phyloP scores from a whole-genome alignment of 2,888 invertebrate genomes.

The Osmoderma eremita region DNA sequence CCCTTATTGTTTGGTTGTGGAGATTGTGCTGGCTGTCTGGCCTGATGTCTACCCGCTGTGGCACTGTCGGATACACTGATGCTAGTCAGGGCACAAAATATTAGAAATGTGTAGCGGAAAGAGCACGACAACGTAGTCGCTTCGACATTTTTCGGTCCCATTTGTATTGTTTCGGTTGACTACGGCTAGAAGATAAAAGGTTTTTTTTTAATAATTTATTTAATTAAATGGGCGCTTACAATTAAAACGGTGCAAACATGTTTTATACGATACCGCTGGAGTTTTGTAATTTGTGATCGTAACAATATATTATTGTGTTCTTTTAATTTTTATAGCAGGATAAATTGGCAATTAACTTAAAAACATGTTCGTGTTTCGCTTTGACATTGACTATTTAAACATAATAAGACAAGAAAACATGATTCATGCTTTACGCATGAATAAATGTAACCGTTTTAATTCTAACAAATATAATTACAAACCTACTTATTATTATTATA shows the following conservation, averaged over 20 bases:
- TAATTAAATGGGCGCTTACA: neutral
- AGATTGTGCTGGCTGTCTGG: slow-evolving; percentile 3
- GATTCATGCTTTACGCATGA: no score
- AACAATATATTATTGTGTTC: no score
- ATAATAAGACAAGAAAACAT: no score
- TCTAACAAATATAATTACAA: no score
- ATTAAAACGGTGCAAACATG: neutral
- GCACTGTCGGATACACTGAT: slow-evolving; percentile 30
- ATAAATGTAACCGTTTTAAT: no score
- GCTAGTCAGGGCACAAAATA: slow-evolving; percentile 33
- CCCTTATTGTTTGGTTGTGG: slow-evolving; percentile 33
- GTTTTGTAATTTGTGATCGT: no score
- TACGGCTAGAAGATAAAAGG: slow-evolving; percentile 24
- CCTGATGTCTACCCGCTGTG: slow-evolving; percentile 26
- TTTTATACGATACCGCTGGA: neutral
- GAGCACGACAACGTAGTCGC: neutral
- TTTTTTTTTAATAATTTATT: neutral
- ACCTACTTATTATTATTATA: no score
- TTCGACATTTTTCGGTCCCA: slow-evolving; percentile 32
- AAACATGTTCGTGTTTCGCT: no score
- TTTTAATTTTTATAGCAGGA: no score
- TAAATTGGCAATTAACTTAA: no score
- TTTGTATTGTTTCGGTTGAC: slow-evolving; percentile 14
- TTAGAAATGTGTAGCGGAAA: slow-evolving; percentile 14
- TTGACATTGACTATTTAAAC: no score